These are phyloP conservation scores for Alca torda DNA, from an alignment of 2,797 vertebrate genomes.

Conservation along the genomic window DNA sequence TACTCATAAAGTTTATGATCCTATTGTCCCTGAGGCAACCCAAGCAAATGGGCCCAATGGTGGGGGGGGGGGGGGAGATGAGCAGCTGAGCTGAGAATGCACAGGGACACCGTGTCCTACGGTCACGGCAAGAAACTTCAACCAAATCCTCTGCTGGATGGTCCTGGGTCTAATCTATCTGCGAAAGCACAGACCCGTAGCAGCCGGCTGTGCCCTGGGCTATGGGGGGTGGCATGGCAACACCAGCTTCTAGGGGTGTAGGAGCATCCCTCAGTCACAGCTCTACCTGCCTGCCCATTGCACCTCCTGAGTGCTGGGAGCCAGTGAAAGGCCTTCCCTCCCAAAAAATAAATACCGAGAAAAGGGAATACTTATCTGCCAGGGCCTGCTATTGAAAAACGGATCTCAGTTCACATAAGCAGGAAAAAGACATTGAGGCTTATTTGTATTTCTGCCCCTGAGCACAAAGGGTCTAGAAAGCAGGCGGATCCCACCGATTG, in stretches of 20 bases:
- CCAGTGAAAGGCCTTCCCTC: not conserved
- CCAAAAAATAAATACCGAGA: constrained; percentile 24
- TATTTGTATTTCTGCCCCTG: constrained; percentile 63
- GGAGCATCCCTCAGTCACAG: not conserved
- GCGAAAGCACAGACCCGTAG: not conserved
- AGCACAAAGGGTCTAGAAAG: constrained; percentile 63
- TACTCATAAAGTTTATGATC: not conserved
- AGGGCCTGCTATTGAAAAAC: constrained; percentile 48
- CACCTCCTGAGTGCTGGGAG: not conserved
- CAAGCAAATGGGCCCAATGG: too few species aligned
- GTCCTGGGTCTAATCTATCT: not conserved
- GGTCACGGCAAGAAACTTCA: not conserved
- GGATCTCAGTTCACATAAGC: constrained; percentile 48
- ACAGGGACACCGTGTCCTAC: not conserved
- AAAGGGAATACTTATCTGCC: constrained; percentile 40
- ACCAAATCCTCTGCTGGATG: not conserved
- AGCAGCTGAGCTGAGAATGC: not conserved
- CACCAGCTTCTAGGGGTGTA: not conserved
- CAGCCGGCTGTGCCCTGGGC: not conserved
- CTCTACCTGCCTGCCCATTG: not conserved
- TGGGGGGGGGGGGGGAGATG: not conserved
- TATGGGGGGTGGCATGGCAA: not conserved
- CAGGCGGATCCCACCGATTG: constrained; percentile 49
- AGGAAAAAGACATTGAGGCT: constrained; percentile 59
- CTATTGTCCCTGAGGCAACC: not conserved